Evolutionary conservation across 2,113 vertebrate genomes (phyloP).

Genomic region (Paraplagusia blochii): DNA sequence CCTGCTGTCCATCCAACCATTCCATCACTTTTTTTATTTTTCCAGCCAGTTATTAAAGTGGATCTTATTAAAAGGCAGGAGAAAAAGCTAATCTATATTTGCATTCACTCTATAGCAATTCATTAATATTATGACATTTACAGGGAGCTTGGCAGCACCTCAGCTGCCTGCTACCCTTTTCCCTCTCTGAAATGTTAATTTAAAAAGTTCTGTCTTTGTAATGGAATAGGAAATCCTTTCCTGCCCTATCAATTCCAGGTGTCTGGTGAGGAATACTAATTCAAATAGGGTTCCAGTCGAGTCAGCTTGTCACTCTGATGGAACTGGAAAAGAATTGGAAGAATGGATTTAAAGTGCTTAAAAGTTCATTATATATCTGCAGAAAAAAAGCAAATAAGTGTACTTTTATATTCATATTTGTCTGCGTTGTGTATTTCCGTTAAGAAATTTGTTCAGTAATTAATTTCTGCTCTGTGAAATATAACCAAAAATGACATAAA

Average conservation of each 20-base stretch:
- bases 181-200: conserved; percentile 99
- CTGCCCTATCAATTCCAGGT: conserved; percentile 94
- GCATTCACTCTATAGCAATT: conserved; percentile 99
- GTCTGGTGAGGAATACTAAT: conserved; percentile 99
- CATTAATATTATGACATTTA: conserved; percentile 99
- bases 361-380: conserved; percentile 61
- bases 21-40: conserved; percentile 82
- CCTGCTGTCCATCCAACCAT: conserved; percentile 85
- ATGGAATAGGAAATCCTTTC: conserved; percentile 99
- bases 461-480: neutral
- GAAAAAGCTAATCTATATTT: conserved; percentile 99
- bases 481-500: neutral
- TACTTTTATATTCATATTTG: conserved; percentile 4
- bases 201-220: conserved; percentile 99
- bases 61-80: conserved; percentile 99
- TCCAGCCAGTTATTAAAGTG: conserved; percentile 86
- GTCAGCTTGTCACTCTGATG: conserved; percentile 66
- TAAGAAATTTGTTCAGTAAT: neutral
- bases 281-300: conserved; percentile 68
- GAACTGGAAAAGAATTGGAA: conserved; percentile 48
- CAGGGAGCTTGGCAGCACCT: conserved; percentile 90
- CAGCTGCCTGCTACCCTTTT: conserved; percentile 99
- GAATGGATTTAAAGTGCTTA: conserved; percentile 74
- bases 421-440: neutral
- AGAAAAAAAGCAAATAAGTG: conserved; percentile 22